Percentiles rank a stretch among this genome's conserved stretches.
phyloP scores from a whole-genome alignment of 2,888 invertebrate genomes.

The Agelastica alni region DNA sequence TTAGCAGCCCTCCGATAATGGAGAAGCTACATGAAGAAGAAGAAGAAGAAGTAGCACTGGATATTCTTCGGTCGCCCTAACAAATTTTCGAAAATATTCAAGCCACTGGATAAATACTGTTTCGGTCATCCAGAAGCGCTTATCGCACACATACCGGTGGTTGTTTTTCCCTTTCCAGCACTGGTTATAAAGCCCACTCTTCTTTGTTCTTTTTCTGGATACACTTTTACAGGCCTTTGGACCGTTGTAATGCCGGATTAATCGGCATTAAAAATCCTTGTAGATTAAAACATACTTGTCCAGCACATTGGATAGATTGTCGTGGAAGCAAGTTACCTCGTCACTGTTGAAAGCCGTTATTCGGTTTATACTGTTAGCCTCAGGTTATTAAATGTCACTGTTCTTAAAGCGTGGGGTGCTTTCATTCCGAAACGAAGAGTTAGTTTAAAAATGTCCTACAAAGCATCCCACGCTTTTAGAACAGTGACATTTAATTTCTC shows the following conservation, averaged over 20 bases:
- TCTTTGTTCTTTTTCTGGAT: background rate
- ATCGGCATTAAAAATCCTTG: background rate
- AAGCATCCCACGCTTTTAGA: no score
- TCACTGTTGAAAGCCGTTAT: no score
- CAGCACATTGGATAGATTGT: background rate
- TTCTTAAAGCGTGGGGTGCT: no score
- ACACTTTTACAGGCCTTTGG: background rate
- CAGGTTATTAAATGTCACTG: no score
- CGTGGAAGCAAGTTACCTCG: no score
- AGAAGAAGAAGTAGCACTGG: constrained; percentile 6
- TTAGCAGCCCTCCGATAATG: no score
- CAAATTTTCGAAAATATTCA: constrained; percentile 10
- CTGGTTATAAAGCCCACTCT: no score
- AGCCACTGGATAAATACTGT: constrained; percentile 13
- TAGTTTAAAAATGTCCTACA: no score
- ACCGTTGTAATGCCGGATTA: background rate
- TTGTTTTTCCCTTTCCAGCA: background rate
- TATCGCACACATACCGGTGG: background rate
- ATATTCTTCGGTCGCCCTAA: constrained; percentile 7
- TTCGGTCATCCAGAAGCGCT: constrained; percentile 2
- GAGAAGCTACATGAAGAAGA: no score
- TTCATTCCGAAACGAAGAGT: no score
- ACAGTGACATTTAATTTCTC: no score
- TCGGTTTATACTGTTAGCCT: no score
- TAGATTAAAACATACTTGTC: background rate